Base-by-base conservation (phyloP, 2,797 vertebrate species). In the Hipposideros larvatus region DNA sequence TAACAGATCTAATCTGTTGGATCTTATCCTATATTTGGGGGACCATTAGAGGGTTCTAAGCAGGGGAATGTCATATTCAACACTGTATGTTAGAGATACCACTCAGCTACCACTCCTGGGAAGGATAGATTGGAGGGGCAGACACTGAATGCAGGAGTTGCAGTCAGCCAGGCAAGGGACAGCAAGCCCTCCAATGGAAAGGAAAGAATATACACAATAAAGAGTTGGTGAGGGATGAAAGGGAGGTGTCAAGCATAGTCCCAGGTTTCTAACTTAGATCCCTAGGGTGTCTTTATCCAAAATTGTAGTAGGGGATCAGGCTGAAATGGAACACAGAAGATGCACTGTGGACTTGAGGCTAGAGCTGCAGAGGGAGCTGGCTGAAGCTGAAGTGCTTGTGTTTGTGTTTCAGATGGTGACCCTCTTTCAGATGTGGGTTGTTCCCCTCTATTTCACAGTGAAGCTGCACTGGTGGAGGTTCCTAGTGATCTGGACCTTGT, bases 351-450 rank as follows among this genome's bases (percentile, higher is more conserved):
- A 24, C 43, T 65, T 89, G 10, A 4, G 9, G 73, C 13, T 65
- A 57, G 91, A 34, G 43, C 43, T 84, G 66, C 78, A 48, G 71
- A 74, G 83, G 82, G 79, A 79, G 65, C 91, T 41, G 73, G 71
- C 90, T 65, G 21, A 91, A 88, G 95, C 97, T 98, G 90, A 97
- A 96, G 97, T 96, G 91, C 94, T 71, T 96, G 57, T 83, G 90
- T 79, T 98, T 43, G 94, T 93, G n/a, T 91, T 95, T 68, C 98
- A 99, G 99, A 98, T 99, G 99, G 99, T 99, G 98, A 99, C 99
- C 85, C 99, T 99, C 95, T 99, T 99, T 98, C 99, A 99, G 99
- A 99, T 99, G 99, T 99, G 99, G 99, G 99, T 99, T 78, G 99
- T 99, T 77, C 99, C 99, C 55, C 99, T 99, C 88, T 99, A 99